Conservation (phyloP, 2,113 vertebrate genomes). For the Cephalopholis sonnerati region DNA sequence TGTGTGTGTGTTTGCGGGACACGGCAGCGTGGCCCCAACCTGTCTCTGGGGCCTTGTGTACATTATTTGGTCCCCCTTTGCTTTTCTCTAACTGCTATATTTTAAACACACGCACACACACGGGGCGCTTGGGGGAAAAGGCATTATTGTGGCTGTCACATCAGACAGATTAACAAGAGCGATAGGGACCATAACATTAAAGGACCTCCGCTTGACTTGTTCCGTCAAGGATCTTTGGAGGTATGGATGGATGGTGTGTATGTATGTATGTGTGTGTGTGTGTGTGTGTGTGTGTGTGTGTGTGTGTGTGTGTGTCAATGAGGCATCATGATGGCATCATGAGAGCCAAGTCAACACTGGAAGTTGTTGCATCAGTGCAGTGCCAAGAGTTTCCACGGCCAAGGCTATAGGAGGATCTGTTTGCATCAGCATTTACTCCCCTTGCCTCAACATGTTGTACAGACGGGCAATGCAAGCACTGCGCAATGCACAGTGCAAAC, state of each 20-base stretch:
- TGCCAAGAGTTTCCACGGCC: constrained; percentile 40
- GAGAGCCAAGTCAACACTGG: constrained; percentile 4
- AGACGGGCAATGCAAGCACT: constrained; percentile 45
- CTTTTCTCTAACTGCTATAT: constrained; percentile 37
- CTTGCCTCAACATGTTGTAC: constrained; percentile 64
- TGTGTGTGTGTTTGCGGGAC: constrained; percentile 41
- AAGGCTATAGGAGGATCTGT: constrained; percentile 26
- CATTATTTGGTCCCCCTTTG: constrained; percentile 51
- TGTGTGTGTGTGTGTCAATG: constrained; percentile 12
- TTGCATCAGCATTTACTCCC: constrained; percentile 73
- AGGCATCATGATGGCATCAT: not conserved
- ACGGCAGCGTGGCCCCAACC: constrained; percentile 38
- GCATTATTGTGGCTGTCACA: constrained; percentile 66
- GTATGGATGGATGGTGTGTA: constrained; percentile 22
- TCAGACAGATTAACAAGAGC: constrained; percentile 70
- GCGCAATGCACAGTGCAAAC: constrained; percentile 43
- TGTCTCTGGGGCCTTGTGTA: constrained; percentile 63
- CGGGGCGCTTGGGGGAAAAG: constrained; percentile 33
- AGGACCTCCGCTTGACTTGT: constrained; percentile 67
- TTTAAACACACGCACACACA: constrained; percentile 38
- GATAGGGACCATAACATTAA: constrained; percentile 69
- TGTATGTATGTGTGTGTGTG: constrained; percentile 10
- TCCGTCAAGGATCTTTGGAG: constrained; percentile 60
- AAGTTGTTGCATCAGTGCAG: constrained; percentile 73
- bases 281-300: constrained; percentile 21